phyloP scores from a whole-genome alignment of 1,140 invertebrate genomes.

The Portunus trituberculatus region DNA sequence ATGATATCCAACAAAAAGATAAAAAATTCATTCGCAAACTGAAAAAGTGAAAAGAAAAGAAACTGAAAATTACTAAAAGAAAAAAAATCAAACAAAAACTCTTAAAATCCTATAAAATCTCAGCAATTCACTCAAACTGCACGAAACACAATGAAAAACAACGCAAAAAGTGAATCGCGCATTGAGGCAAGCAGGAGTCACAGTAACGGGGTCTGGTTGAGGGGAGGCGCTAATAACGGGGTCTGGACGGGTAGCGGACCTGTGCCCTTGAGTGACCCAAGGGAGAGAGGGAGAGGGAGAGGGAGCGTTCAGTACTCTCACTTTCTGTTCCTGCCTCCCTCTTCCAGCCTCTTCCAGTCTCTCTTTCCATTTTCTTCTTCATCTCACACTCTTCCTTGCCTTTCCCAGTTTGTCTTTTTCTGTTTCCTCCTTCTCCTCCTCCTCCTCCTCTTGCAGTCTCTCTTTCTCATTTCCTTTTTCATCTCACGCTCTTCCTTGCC shows the following conservation, averaged over 20 bases:
- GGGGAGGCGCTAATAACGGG: background rate
- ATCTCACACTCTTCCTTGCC: too few species aligned
- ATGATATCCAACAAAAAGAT: too few species aligned
- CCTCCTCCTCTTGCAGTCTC: background rate
- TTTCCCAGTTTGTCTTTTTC: too few species aligned
- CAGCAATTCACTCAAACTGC: too few species aligned
- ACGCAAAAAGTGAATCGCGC: too few species aligned
- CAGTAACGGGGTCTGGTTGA: too few species aligned
- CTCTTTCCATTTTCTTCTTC: background rate
- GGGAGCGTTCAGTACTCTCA: background rate
- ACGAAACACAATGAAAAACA: too few species aligned
- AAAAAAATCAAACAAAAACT: background rate
- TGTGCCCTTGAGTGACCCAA: background rate
- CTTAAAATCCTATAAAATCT: background rate
- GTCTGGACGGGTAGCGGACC: slow-evolving; percentile 2
- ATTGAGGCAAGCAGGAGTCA: too few species aligned
- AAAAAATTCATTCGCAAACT: too few species aligned
- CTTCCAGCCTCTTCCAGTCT: background rate
- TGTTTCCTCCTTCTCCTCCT: background rate
- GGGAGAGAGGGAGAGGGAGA: background rate
- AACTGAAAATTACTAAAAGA: background rate
- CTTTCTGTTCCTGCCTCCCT: background rate
- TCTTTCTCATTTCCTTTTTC: background rate
- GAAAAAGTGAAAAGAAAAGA: too few species aligned
- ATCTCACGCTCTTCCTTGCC: background rate